These are phyloP conservation scores for Sarcophaga subvicina DNA, from an alignment of 2,888 invertebrate species.

Conservation along the genomic window DNA sequence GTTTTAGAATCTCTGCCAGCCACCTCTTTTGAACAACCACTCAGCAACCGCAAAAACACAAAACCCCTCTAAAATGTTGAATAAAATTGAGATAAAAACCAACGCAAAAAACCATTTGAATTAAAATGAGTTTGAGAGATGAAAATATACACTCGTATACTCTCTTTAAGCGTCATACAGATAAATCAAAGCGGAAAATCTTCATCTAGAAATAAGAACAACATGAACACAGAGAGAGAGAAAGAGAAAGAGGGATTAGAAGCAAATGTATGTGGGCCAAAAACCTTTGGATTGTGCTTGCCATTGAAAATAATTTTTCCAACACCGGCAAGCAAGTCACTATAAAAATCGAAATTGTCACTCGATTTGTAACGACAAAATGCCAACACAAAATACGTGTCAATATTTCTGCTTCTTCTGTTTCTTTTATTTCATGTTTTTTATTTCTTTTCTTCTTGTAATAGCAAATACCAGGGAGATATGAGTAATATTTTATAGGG, in stretches of 20 bases:
- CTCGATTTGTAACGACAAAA: background rate
- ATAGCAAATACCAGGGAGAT: no score
- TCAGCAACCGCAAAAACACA: background rate
- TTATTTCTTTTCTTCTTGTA: no score
- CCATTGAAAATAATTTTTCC: background rate
- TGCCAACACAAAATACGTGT: no score
- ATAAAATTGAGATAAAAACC: background rate
- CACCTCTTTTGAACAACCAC: constrained; percentile 13
- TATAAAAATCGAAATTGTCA: background rate
- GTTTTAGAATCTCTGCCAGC: background rate
- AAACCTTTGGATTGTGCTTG: background rate
- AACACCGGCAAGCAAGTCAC: background rate
- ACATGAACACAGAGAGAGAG: background rate
- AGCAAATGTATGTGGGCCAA: background rate
- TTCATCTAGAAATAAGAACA: background rate
- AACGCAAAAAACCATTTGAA: background rate
- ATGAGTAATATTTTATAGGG: no score
- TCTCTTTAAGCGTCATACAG: background rate
- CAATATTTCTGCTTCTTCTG: no score
- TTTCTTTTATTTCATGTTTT: no score
- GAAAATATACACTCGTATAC: background rate
- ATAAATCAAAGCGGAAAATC: background rate
- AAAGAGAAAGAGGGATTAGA: background rate
- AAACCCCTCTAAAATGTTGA: background rate
- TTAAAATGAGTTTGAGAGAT: background rate